These are phyloP conservation scores for Tipula vernalis DNA, from an alignment of 2,888 invertebrate genomes.

Conservation along the genomic window DNA sequence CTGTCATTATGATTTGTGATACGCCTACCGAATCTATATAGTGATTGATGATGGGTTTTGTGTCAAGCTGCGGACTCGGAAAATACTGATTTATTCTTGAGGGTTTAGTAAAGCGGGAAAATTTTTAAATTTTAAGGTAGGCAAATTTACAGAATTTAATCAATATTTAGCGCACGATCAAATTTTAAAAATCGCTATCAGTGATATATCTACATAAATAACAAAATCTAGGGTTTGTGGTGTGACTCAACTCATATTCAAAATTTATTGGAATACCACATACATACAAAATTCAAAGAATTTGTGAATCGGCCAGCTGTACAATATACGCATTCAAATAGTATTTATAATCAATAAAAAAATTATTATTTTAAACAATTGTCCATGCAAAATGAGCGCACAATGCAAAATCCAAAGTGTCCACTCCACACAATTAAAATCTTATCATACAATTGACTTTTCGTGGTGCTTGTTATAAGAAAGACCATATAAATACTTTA, in stretches of 20 bases:
- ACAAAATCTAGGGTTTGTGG: too few species aligned
- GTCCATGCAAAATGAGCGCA: neutral
- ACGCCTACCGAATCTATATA: neutral
- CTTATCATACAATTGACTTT: neutral
- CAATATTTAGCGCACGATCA: too few species aligned
- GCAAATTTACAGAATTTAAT: neutral
- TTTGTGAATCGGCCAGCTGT: neutral
- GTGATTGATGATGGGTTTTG: neutral
- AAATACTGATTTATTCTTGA: neutral
- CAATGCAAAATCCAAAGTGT: neutral
- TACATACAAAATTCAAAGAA: neutral
- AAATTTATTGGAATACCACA: neutral
- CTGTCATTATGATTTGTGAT: neutral
- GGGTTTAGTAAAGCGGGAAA: neutral
- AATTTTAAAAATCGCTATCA: too few species aligned
- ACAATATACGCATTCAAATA: neutral
- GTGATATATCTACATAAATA: too few species aligned
- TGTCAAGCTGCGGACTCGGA: neutral
- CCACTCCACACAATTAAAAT: neutral
- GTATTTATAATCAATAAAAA: neutral
- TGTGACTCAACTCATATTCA: neutral
- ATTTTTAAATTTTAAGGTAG: neutral
- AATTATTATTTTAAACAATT: neutral
- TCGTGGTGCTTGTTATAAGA: neutral
- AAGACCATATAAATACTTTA: neutral